Evolutionary conservation across 1,140 invertebrate genomes (phyloP).

Genomic region (Diabrotica virgifera): DNA sequence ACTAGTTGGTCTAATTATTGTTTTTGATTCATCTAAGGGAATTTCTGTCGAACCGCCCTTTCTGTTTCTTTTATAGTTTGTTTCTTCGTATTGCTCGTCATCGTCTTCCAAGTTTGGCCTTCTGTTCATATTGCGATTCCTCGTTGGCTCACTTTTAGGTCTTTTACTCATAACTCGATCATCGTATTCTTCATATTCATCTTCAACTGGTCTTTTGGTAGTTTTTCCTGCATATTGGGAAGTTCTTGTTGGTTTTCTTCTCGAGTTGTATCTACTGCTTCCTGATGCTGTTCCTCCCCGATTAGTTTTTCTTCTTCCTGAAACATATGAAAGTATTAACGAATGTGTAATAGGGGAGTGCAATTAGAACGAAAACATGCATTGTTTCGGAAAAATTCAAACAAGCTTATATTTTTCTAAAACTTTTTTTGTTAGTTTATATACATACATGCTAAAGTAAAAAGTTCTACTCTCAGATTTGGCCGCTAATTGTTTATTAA

Average conservation of each 20-base stretch:
- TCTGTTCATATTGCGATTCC: slow-evolving; percentile 23
- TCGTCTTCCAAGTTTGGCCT: slow-evolving; percentile 11
- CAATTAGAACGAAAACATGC: too few species aligned
- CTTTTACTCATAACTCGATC: neutral
- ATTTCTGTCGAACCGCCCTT: slow-evolving; percentile 33
- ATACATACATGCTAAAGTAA: too few species aligned
- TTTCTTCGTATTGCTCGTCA: slow-evolving; percentile 39
- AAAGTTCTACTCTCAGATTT: too few species aligned
- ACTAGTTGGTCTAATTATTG: slow-evolving; percentile 38
- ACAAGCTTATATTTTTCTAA: too few species aligned
- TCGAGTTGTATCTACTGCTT: slow-evolving; percentile 25
- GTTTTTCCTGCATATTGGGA: slow-evolving; percentile 6
- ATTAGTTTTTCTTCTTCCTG: slow-evolving; percentile 6
- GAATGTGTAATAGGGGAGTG: neutral
- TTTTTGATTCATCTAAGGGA: slow-evolving; percentile 39
- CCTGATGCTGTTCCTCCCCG: neutral
- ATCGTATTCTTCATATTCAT: slow-evolving; percentile 10
- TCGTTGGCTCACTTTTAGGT: neutral
- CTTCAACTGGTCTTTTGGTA: slow-evolving; percentile 23
- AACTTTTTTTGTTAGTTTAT: too few species aligned
- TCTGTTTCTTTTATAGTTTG: slow-evolving; percentile 30
- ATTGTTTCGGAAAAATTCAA: too few species aligned
- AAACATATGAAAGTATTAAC: neutral
- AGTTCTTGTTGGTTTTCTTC: slow-evolving; percentile 23
- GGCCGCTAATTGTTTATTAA: too few species aligned